Percentiles rank a stretch among this genome's conserved stretches.
Evolutionary conservation across 1,140 invertebrate species (phyloP).

Genomic region (Macrocentrus cingulum): DNA sequence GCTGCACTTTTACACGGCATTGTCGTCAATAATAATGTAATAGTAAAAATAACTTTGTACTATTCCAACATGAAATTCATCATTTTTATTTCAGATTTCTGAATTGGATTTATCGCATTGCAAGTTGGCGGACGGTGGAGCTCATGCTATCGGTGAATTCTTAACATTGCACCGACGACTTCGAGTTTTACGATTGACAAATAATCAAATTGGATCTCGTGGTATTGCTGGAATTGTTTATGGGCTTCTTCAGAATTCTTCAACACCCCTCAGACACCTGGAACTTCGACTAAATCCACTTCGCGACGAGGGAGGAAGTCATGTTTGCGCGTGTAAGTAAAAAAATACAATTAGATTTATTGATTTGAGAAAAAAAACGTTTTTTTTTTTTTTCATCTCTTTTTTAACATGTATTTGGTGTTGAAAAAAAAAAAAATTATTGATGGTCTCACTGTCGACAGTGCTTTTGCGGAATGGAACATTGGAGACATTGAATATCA

Average conservation of each 20-base stretch:
- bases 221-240: conserved; percentile 44
- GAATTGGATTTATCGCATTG: conserved; percentile 54
- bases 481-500: conserved; percentile 45
- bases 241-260: conserved; percentile 37
- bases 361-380: no score
- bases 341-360: not conserved
- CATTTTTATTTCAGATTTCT: conserved; percentile 34
- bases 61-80: not conserved
- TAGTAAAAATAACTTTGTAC: conserved; percentile 17
- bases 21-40: conserved; percentile 38
- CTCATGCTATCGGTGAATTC: conserved; percentile 44
- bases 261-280: conserved; percentile 33
- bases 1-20: conserved; percentile 49
- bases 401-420: no score
- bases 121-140: conserved; percentile 44
- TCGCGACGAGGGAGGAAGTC: conserved; percentile 34
- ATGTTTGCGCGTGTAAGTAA: conserved; percentile 46
- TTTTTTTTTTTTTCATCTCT: no score
- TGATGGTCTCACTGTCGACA: conserved; percentile 24
- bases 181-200: conserved; percentile 37
- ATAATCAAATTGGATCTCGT: conserved; percentile 47
- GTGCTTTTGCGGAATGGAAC: conserved; percentile 39
- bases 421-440: not conserved
- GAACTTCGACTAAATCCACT: conserved; percentile 49
- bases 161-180: conserved; percentile 37